Percentiles rank a stretch among this genome's conserved stretches.
Conservation (phyloP, 2,888 invertebrate species). For the Melolontha melolontha region DNA sequence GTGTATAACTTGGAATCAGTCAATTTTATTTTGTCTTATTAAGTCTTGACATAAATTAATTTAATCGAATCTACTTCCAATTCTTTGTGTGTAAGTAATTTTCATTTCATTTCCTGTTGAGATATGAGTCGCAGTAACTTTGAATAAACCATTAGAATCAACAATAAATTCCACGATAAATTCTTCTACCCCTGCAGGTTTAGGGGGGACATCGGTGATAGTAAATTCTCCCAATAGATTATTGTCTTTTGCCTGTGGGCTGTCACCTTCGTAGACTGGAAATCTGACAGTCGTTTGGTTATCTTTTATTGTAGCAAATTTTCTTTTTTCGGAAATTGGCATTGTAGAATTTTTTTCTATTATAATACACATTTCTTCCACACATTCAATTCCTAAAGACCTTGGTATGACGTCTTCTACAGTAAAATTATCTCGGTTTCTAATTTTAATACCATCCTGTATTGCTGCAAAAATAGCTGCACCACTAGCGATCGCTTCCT, state of each 20-base stretch:
- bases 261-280: conserved; percentile 25
- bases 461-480: conserved; percentile 51
- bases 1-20: too few species aligned
- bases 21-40: too few species aligned
- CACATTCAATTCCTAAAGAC: conserved; percentile 44
- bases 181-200: not conserved
- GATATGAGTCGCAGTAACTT: conserved; percentile 8
- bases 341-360: conserved; percentile 50
- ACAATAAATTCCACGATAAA: conserved; percentile 14
- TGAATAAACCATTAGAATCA: conserved; percentile 13
- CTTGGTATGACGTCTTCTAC: conserved; percentile 52
- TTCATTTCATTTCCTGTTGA: conserved; percentile 7
- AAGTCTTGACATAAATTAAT: too few species aligned
- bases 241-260: not conserved
- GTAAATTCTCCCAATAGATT: conserved; percentile 27
- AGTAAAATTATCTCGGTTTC: conserved; percentile 11
- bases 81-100: too few species aligned
- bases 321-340: conserved; percentile 38
- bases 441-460: conserved; percentile 46
- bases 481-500: conserved; percentile 54
- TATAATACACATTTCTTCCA: conserved; percentile 40
- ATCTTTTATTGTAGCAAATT: conserved; percentile 42
- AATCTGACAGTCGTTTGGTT: conserved; percentile 40
- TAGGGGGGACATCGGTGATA: not conserved
- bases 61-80: too few species aligned